phyloP scores from a whole-genome alignment of 2,888 invertebrate genomes.

The Chironomus riparius region DNA sequence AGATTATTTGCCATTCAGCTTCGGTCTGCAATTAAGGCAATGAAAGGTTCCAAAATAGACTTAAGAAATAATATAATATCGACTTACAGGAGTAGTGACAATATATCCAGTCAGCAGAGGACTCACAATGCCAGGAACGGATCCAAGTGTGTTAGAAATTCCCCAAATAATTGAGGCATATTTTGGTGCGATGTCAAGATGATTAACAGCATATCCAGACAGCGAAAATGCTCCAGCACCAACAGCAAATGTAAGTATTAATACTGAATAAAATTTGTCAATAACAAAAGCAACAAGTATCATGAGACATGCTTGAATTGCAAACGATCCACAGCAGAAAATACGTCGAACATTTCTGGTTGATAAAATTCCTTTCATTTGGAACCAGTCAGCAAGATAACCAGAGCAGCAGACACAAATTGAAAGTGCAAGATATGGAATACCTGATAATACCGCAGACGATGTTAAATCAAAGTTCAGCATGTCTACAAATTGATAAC shows the following conservation, averaged over 20 bases:
- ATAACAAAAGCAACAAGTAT: conserved; percentile 37
- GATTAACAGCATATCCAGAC: conserved; percentile 81
- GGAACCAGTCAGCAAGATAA: conserved; percentile 62
- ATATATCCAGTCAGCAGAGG: conserved; percentile 73
- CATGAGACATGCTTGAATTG: neutral
- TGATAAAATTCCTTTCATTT: conserved; percentile 48
- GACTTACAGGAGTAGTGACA: conserved; percentile 39
- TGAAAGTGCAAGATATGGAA: conserved; percentile 76
- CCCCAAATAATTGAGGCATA: conserved; percentile 90
- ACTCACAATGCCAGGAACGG: conserved; percentile 82
- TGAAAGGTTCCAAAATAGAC: too few species aligned
- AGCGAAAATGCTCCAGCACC: conserved; percentile 16
- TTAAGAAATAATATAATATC: neutral
- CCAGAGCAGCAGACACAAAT: conserved; percentile 64
- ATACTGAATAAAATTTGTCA: conserved; percentile 58
- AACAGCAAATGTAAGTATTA: conserved; percentile 32
- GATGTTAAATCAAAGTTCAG: conserved; percentile 56
- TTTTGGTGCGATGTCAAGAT: conserved; percentile 83
- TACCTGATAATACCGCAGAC: conserved; percentile 65
- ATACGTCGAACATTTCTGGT: conserved; percentile 50
- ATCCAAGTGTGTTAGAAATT: conserved; percentile 81
- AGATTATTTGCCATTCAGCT: conserved; percentile 76
- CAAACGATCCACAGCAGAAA: neutral
- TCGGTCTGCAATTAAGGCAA: conserved; percentile 53
- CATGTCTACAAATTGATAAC: conserved; percentile 48